These are phyloP conservation scores for Dromius quadrimaculatus DNA, from an alignment of 2,888 invertebrate genomes.

Conservation along the genomic window DNA sequence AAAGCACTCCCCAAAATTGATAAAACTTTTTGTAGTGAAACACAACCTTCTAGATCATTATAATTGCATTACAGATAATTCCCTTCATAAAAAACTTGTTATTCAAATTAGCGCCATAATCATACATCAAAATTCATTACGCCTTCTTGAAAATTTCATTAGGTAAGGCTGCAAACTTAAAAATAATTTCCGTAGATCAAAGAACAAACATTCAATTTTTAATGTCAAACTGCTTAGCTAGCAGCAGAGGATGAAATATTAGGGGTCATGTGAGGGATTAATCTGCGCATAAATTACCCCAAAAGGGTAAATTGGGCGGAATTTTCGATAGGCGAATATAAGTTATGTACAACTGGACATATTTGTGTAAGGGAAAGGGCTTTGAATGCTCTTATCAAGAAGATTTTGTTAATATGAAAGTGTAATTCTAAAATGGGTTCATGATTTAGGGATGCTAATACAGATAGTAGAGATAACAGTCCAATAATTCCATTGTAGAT, in stretches of 20 bases:
- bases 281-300: constrained; percentile 26
- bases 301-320: not conserved
- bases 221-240: too few species aligned
- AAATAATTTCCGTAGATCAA: constrained; percentile 8
- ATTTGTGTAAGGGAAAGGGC: constrained; percentile 24
- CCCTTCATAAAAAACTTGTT: constrained; percentile 18
- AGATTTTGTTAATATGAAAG: constrained; percentile 28
- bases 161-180: not conserved
- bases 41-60: constrained; percentile 19
- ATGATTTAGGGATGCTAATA: not conserved
- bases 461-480: too few species aligned
- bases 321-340: not conserved
- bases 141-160: constrained; percentile 7
- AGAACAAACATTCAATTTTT: too few species aligned
- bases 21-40: too few species aligned
- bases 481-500: too few species aligned
- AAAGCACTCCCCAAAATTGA: too few species aligned
- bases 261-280: constrained; percentile 9
- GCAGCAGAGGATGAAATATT: constrained; percentile 25
- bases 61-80: constrained; percentile 26
- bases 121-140: constrained; percentile 23
- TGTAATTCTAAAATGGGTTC: constrained; percentile 27
- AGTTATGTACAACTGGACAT: constrained; percentile 32
- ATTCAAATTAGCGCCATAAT: constrained; percentile 19
- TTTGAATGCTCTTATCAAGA: constrained; percentile 32